Evolutionary conservation across 2,113 vertebrate species (phyloP).

Genomic region (Drymodes brunneopygia): DNA sequence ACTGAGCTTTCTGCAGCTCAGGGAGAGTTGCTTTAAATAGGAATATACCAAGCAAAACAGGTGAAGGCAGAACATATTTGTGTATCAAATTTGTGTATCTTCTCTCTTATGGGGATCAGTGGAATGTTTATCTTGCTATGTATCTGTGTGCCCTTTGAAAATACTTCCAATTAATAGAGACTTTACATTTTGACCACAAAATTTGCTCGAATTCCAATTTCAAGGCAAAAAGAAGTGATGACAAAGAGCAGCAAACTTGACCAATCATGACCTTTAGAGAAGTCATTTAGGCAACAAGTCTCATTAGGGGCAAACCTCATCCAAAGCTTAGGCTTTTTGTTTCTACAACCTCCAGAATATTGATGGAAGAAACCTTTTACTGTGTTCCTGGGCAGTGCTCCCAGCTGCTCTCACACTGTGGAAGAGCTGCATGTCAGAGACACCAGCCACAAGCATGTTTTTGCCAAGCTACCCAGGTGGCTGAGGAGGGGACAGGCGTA

Average conservation of each 20-base stretch:
- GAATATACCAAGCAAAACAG: neutral
- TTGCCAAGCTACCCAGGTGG: neutral
- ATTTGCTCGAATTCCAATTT: neutral
- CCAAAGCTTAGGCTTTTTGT: neutral
- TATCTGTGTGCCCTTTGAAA: neutral
- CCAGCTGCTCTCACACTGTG: too few species aligned
- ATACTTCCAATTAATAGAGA: neutral
- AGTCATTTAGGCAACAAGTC: neutral
- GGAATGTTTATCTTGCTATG: neutral
- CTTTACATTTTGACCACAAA: neutral
- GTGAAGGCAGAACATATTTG: neutral
- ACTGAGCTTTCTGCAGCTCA: neutral
- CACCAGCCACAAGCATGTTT: neutral
- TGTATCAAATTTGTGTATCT: neutral
- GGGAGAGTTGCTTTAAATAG: neutral
- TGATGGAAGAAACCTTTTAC: neutral
- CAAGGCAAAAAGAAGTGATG: neutral
- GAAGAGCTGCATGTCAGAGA: neutral
- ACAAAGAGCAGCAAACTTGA: neutral
- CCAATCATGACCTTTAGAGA: neutral
- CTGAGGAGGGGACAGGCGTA: accelerated
- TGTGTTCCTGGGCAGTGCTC: neutral
- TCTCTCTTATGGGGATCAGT: neutral
- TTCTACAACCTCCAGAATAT: neutral
- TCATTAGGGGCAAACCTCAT: neutral